Conservation (phyloP, 2,113 vertebrate genomes). For the Polypterus bichir region DNA sequence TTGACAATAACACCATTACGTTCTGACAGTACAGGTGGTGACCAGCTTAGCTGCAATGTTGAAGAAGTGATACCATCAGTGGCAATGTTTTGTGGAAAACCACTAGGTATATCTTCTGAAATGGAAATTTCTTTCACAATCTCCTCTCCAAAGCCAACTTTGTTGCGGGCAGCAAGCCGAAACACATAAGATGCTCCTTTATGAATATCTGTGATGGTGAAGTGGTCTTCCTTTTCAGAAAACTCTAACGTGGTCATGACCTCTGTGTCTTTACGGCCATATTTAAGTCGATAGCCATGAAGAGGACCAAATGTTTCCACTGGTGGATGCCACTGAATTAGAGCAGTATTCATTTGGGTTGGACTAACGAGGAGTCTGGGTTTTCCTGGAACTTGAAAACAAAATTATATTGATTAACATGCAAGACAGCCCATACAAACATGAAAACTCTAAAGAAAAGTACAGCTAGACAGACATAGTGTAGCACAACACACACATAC, state of each 20-base stretch:
- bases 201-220: constrained; percentile 92
- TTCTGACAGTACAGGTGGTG: constrained; percentile 74
- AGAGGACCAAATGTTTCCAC: constrained; percentile 76
- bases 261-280: constrained; percentile 85
- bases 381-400: constrained; percentile 82
- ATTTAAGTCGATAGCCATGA: constrained; percentile 85
- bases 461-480: too few relatives aligned
- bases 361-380: constrained; percentile 89
- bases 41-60: constrained; percentile 86
- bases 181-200: constrained; percentile 89
- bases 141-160: constrained; percentile 94
- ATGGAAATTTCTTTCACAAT: constrained; percentile 88
- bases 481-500: too few relatives aligned
- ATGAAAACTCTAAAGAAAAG: too few relatives aligned
- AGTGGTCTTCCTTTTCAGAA: constrained; percentile 89
- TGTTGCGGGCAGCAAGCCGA: constrained; percentile 87
- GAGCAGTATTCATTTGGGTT: constrained; percentile 95
- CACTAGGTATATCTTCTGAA: constrained; percentile 79
- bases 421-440: too few relatives aligned
- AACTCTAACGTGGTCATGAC: constrained; percentile 79
- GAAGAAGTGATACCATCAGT: constrained; percentile 77
- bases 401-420: constrained; percentile 10
- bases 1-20: constrained; percentile 84
- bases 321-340: constrained; percentile 93
- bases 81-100: constrained; percentile 84